Conservation (phyloP, 2,888 invertebrate species). For the Thereva unica region DNA sequence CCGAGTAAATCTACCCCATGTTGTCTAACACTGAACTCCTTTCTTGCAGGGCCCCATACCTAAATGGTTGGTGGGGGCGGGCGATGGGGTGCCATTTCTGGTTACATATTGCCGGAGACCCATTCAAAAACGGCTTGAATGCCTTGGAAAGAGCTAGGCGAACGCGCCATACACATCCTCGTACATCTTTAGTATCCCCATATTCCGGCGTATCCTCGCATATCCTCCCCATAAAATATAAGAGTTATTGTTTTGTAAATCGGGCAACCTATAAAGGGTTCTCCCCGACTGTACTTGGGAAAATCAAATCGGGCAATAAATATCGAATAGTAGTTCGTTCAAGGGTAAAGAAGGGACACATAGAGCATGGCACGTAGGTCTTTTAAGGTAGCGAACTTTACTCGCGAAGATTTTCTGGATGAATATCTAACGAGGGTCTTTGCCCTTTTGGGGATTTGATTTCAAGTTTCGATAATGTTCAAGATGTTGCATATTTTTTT, state of each 20-base stretch:
- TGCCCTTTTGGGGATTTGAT: conserved; percentile 24
- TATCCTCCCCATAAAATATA: conserved; percentile 18
- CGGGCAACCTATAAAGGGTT: conserved; percentile 18
- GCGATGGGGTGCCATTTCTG: too few species aligned
- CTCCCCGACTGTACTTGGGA: conserved; percentile 4
- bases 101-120: too few species aligned
- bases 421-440: conserved; percentile 23
- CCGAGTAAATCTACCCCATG: not conserved
- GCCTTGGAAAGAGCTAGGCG: too few species aligned
- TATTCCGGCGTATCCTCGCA: not conserved
- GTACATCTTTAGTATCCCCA: too few species aligned
- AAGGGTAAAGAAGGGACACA: conserved; percentile 8
- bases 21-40: not conserved
- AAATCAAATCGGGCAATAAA: conserved; percentile 29
- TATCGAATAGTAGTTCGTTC: conserved; percentile 24
- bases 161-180: too few species aligned
- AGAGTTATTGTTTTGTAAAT: conserved; percentile 26
- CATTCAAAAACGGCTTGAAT: too few species aligned
- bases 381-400: conserved; percentile 23
- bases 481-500: conserved; percentile 7
- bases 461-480: conserved; percentile 20
- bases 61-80: too few species aligned
- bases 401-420: conserved; percentile 23
- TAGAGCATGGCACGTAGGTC: conserved; percentile 3
- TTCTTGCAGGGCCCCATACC: too few species aligned